Base-by-base conservation (phyloP, 2,113 vertebrate genomes). In the Bufo bufo region DNA sequence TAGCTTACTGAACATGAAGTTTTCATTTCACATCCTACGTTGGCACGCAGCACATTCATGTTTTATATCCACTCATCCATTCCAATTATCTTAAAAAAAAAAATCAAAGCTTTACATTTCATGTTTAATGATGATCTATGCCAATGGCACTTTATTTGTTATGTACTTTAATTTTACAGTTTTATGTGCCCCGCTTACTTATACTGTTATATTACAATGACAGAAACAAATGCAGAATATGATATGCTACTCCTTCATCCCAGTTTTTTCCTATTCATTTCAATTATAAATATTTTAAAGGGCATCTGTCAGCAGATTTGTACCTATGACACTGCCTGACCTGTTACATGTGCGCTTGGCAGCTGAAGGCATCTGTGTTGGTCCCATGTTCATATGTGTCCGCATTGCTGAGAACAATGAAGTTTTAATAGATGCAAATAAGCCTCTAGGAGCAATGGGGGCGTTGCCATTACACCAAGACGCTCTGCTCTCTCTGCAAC, bases 21-120 rank as follows among this genome's bases (percentile, higher is more conserved):
- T 84, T 71, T 54, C 65, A 52, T 54, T 33, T 84, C 82, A 69
- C 49, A 84, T 84, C 63, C 54, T 19, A 23, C 19, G 14, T 23
- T 52, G 49, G 47, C 47, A 17, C 81, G 66, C 1, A 33, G 81
- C 6, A 52, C 63, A 54, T 52, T 54, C 63, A 84, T 43, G 47
- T 69, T 71, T 69, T 23, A 69, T 52, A 45, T 17, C 54, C 3
- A 5, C 56, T 45, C 17, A 8, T 16, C 43, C 47, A 7, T 74
- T 49, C 16, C 8, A 19, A 20, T 59, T 23, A 45, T 17, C 14
- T 17, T 33, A 1, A 33, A 6, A 61, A 11, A 23, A 20, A 10
- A 1, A 3, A 77, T 19, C 16, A 33, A 79, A 79, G 52, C 77
- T 56, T 79, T 58, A 7, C 13, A 43, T 80, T 43, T 54, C 17